Evolutionary conservation across 2,797 vertebrate genomes (phyloP).

Genomic region (Falco peregrinus): DNA sequence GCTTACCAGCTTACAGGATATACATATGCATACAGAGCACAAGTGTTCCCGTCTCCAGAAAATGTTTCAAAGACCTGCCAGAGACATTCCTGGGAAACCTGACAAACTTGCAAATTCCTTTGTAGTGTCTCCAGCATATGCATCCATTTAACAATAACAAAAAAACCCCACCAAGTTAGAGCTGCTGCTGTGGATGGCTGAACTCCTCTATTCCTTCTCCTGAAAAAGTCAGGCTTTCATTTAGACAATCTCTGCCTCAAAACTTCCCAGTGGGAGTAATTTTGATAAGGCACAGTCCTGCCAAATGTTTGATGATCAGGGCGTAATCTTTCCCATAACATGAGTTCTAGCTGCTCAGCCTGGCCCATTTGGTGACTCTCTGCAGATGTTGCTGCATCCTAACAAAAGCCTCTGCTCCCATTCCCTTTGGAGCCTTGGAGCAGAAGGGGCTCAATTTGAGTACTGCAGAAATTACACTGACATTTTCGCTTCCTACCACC

Average conservation of each 20-base stretch:
- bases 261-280: constrained; percentile 37
- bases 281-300: constrained; percentile 27
- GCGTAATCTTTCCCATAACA: constrained; percentile 38
- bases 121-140: constrained; percentile 60
- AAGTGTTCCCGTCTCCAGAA: constrained; percentile 57
- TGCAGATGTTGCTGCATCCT: constrained; percentile 33
- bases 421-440: not conserved
- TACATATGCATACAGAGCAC: constrained; percentile 49
- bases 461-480: not conserved
- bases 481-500: not conserved
- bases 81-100: constrained; percentile 74
- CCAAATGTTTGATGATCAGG: constrained; percentile 36
- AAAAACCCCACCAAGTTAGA: not conserved
- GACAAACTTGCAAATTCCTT: constrained; percentile 67
- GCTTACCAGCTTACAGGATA: constrained; percentile 63
- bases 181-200: constrained; percentile 30
- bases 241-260: constrained; percentile 12
- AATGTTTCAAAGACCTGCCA: constrained; percentile 71
- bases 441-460: not conserved
- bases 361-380: not conserved
- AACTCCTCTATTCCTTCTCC: constrained; percentile 15
- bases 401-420: constrained; percentile 26
- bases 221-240: constrained; percentile 40
- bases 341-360: constrained; percentile 1
- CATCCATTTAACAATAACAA: constrained; percentile 54